Base-by-base conservation (phyloP, 35 echinoderm and acorn worm species). In the Ophioderma brevispina region DNA sequence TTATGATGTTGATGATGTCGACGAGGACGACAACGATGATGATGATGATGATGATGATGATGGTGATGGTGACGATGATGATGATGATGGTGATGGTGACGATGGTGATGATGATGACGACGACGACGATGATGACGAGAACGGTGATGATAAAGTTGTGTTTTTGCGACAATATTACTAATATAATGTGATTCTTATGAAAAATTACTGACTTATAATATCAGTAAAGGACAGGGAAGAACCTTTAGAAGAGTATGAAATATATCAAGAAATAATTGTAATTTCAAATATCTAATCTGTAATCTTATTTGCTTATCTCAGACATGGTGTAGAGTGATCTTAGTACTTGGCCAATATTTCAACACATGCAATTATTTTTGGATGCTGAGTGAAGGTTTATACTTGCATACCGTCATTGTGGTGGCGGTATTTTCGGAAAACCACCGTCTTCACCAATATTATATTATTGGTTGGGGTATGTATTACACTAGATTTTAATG, bases 391-490 rank as follows among this genome's bases (percentile, higher is more conserved):
- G 96, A 98, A 50, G 96, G 96, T 2, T 52, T 98, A 19, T 98
- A 98, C 63, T 90, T 98, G 0, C 96, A 98, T 43, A 92, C 90
- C 31, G 92, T 98, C 33, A 94, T 98, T 38, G 96, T 98, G 32
- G 96, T 98, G 32, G 96, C 96, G 38, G 96, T 98, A n/a, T 94
- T 98, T 63, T 94, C 92, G n/a, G 93, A 94, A 75, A 92, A 94
- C 39, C 89, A 92, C 33, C 75, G 79, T 35, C 90, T 98, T 34
- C 55, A 83, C 17, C 82, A 80, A 32, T 98, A 98, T 37, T 98
- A 94, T 37, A 82, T 98, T 41, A 80, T 98, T 10, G 96, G 96
- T 78, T 98, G 96, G 96, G 96, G 96, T 98, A 90, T 76, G 96
- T 92, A n/a, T n/a, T n/a, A n/a, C n/a, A n/a, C n/a, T n/a, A n/a